phyloP scores from a whole-genome alignment of 2,888 invertebrate species.

The Timema podura region DNA sequence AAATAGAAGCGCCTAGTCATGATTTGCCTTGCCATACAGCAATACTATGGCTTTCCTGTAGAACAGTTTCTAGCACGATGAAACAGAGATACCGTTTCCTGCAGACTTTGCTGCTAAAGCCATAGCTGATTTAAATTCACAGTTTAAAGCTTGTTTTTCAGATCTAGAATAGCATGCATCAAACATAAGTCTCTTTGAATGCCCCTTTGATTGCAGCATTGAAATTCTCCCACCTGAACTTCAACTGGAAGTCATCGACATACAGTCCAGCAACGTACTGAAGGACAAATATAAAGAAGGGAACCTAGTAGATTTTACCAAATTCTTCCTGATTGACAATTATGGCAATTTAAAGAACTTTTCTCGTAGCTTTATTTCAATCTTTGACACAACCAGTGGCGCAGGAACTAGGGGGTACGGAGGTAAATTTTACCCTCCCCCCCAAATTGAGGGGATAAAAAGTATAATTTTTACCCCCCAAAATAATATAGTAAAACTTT shows the following conservation, averaged over 20 bases:
- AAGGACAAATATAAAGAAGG: constrained; percentile 6
- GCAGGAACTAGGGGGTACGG: no score
- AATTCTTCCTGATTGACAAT: background rate
- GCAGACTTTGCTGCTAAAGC: background rate
- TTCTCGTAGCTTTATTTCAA: background rate
- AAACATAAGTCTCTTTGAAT: background rate
- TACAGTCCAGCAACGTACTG: constrained; percentile 9
- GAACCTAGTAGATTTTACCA: constrained; percentile 8
- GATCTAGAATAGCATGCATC: background rate
- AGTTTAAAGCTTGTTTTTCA: background rate
- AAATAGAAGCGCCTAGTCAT: no score
- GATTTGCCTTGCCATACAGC: background rate
- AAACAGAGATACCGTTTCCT: background rate
- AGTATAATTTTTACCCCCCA: no score
- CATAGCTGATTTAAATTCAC: background rate
- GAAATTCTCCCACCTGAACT: constrained; percentile 7
- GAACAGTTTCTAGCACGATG: background rate
- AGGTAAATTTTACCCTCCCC: no score
- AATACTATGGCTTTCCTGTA: background rate
- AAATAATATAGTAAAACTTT: no score
- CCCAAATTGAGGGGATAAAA: no score
- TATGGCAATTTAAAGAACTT: background rate
- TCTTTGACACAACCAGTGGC: background rate
- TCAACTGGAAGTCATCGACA: background rate
- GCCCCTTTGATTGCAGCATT: background rate